Conservation (phyloP, 2,113 vertebrate species). For the Isichthys henryi region DNA sequence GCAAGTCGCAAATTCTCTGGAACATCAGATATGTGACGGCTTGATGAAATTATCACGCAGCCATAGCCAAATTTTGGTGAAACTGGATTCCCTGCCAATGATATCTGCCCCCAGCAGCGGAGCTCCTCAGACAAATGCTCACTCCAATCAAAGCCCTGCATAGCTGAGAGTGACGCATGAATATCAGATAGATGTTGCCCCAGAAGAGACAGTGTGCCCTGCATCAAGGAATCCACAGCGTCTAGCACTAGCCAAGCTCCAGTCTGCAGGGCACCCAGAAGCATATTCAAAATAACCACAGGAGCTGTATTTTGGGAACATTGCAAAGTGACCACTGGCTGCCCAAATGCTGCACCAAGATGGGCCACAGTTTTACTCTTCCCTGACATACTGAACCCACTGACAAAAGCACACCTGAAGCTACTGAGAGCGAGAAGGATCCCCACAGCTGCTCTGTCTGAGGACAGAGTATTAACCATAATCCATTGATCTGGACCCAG, state of each 20-base stretch:
- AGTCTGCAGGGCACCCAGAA: constrained; percentile 65
- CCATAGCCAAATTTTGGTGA: constrained; percentile 55
- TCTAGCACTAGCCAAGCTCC: constrained; percentile 72
- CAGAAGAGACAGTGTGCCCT: constrained; percentile 53
- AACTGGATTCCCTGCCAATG: constrained; percentile 53
- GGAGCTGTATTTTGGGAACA: constrained; percentile 49
- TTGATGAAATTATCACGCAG: constrained; percentile 56
- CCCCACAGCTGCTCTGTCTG: constrained; percentile 62
- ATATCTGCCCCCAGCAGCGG: constrained; percentile 34
- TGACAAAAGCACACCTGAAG: constrained; percentile 61
- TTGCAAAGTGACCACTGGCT: constrained; percentile 57
- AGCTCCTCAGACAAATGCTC: constrained; percentile 12
- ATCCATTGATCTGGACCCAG: constrained; percentile 55
- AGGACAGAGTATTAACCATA: constrained; percentile 55
- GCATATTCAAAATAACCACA: constrained; percentile 52
- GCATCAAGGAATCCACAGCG: constrained; percentile 52
- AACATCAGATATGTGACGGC: constrained; percentile 31
- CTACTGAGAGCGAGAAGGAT: constrained; percentile 66
- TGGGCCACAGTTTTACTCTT: constrained; percentile 52
- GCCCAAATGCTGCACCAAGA: constrained; percentile 64
- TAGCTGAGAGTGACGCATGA: constrained; percentile 43
- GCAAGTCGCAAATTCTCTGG: constrained; percentile 58
- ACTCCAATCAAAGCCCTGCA: constrained; percentile 27
- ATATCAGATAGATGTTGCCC: constrained; percentile 63
- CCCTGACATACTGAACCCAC: constrained; percentile 58